Percentiles rank a stretch among this genome's conserved stretches.
phyloP scores from a whole-genome alignment of 2,888 invertebrate species.

The Nomada fucata region DNA sequence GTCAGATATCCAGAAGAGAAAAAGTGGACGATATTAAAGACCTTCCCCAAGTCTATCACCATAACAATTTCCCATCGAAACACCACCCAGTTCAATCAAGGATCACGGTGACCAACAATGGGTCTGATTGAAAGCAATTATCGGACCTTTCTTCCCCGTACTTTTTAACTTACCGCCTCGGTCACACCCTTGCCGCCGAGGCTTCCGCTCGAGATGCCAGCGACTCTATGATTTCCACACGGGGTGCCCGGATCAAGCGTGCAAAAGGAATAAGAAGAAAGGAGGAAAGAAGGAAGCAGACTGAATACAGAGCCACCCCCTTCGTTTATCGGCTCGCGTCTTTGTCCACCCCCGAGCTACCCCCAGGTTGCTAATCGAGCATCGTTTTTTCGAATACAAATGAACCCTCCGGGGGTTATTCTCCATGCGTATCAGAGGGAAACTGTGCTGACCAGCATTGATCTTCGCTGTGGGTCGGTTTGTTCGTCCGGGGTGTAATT shows the following conservation, averaged over 20 bases:
- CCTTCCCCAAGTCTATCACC: slow-evolving; percentile 14
- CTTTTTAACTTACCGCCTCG: slow-evolving; percentile 72
- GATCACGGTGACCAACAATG: slow-evolving; percentile 79
- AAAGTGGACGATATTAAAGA: no score
- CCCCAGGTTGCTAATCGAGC: slow-evolving; percentile 69
- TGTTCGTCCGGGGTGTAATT: background rate
- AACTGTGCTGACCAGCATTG: slow-evolving; percentile 20
- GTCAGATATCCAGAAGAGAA: no score
- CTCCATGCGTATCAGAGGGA: slow-evolving; percentile 3
- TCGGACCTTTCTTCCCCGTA: slow-evolving; percentile 68
- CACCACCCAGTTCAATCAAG: slow-evolving; percentile 59
- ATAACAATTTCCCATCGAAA: slow-evolving; percentile 52
- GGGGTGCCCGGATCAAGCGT: slow-evolving; percentile 79
- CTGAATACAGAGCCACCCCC: slow-evolving; percentile 63
- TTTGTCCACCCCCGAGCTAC: slow-evolving; percentile 66
- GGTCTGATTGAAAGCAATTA: slow-evolving; percentile 83
- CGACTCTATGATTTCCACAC: slow-evolving; percentile 82
- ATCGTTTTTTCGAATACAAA: slow-evolving; percentile 70
- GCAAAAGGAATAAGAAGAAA: slow-evolving; percentile 70
- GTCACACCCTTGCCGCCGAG: slow-evolving; percentile 75
- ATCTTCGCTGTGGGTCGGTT: background rate
- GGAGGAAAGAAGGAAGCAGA: slow-evolving; percentile 45
- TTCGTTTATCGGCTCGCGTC: slow-evolving; percentile 59
- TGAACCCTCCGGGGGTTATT: slow-evolving; percentile 46
- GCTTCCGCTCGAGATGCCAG: slow-evolving; percentile 80